These are phyloP conservation scores for Campylomormyrus numenius DNA, from an alignment of 2,113 vertebrate genomes.

Conservation along the genomic window DNA sequence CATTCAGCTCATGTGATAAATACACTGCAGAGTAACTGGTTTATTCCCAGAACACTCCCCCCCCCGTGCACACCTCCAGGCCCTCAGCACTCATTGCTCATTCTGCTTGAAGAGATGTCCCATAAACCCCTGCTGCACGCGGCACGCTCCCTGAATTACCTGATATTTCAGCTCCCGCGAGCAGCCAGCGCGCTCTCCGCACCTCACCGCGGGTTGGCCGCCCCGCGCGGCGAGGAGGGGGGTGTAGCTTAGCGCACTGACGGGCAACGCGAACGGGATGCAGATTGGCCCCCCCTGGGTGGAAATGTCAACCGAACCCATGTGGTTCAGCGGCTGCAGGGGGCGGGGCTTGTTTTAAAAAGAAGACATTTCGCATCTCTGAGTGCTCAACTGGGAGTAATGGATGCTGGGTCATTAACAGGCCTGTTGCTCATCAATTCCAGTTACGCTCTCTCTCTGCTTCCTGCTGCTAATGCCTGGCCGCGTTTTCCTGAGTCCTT, in stretches of 20 bases:
- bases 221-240: not conserved
- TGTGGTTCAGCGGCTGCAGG: not conserved
- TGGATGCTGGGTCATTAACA: conserved; percentile 27
- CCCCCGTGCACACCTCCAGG: not conserved
- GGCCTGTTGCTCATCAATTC: conserved; percentile 22
- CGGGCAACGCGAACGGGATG: not conserved
- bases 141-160: not conserved
- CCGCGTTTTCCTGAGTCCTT: not conserved
- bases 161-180: not conserved
- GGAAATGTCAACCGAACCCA: not conserved
- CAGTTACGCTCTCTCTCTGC: conserved; percentile 20
- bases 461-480: conserved; percentile 31
- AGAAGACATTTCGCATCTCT: conserved; percentile 7
- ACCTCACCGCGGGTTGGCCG: not conserved
- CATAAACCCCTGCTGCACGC: not conserved
- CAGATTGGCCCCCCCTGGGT: not conserved
- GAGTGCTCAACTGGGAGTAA: conserved; percentile 14
- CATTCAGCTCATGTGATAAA: not conserved
- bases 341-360: not conserved
- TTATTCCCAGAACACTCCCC: not conserved
- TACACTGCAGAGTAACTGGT: not conserved
- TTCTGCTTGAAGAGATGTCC: not conserved
- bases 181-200: not conserved
- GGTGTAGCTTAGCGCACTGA: not conserved
- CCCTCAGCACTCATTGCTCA: not conserved